These are phyloP conservation scores for Galeopsomyia nigrocyanea DNA, from an alignment of 2,888 invertebrate genomes.

Conservation along the genomic window DNA sequence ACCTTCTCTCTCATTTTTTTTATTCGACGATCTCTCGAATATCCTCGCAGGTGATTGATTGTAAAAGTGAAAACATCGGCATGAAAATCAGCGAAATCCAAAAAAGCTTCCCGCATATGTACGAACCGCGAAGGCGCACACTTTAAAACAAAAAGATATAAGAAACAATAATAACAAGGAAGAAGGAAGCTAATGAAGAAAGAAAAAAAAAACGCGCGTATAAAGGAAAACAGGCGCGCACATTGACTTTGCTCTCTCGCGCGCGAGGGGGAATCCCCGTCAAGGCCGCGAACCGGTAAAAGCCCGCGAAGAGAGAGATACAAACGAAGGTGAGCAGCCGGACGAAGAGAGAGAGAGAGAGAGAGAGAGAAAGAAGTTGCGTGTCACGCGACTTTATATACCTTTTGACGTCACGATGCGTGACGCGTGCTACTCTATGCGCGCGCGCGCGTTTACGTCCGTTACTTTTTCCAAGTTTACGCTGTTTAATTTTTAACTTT, in stretches of 20 bases:
- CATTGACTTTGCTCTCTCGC: slow-evolving; percentile 11
- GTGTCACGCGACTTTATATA: slow-evolving; percentile 36
- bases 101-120: not conserved
- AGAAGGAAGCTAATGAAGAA: slow-evolving; percentile 1
- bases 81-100: not conserved
- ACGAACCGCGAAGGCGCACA: not conserved
- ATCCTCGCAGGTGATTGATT: too few relatives aligned
- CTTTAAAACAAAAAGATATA: too few relatives aligned
- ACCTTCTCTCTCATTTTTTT: not conserved
- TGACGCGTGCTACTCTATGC: slow-evolving; percentile 8
- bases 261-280: slow-evolving; percentile 18
- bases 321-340: not conserved
- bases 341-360: slow-evolving; percentile 17
- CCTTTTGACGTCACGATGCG: slow-evolving; percentile 32
- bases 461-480: slow-evolving; percentile 35
- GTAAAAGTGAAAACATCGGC: too few relatives aligned
- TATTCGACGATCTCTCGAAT: too few relatives aligned
- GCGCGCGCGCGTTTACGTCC: not conserved
- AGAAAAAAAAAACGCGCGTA: not conserved
- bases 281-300: slow-evolving; percentile 48
- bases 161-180: not conserved
- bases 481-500: slow-evolving; percentile 12
- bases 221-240: not conserved
- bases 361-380: slow-evolving; percentile 36
- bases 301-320: slow-evolving; percentile 10